Base-by-base conservation (phyloP, 23 tunicate species). In the Corella eumyota region DNA sequence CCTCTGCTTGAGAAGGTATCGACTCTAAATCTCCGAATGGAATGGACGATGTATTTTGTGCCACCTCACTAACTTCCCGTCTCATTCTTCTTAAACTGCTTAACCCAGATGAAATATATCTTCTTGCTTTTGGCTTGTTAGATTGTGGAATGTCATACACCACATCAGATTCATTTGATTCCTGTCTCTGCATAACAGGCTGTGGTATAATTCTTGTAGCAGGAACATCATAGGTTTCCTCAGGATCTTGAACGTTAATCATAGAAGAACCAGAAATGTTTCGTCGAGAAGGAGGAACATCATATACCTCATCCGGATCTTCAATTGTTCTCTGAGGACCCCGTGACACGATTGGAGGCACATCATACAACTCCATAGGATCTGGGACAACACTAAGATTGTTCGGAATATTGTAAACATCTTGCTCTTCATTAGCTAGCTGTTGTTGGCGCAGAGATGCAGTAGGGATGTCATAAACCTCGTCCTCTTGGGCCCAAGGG, bases 81-180 rank as follows among this genome's bases (percentile, higher is more conserved):
- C 68, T 52, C 88, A 79, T 79, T 71, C 88, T 63, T 45, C 88
- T 50, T 30, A 79, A 53, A 45, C 78, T 70, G 31, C 56, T 64
- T 29, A 79, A 54, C 25, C 88, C 88, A n/a, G 82, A 58, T 2
- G 82, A 40, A 32, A 75, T 57, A 26, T 49, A 2, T 52, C 60
- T 20, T 53, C 72, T 37, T 6, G 46, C 72, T 5, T 5, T 32
- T 35, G 36, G 56, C 52, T 29, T 77, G 37, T 46, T 77, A 3
- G 85, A 61, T 38, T 81, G 85, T 30, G 95, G 95, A 22, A 88
- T 78, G 60, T 88, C 96, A 67, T 88, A 88, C 1, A 74, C 88
- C 25, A 72, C 96, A 57, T 84, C 93, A 15, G 66, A 74, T 6
- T 73, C 88, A 1, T 38, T 50, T 1, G 85, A 77, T 25, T 61